Conservation (phyloP, 1,140 invertebrate genomes). For the Panonychus citri region DNA sequence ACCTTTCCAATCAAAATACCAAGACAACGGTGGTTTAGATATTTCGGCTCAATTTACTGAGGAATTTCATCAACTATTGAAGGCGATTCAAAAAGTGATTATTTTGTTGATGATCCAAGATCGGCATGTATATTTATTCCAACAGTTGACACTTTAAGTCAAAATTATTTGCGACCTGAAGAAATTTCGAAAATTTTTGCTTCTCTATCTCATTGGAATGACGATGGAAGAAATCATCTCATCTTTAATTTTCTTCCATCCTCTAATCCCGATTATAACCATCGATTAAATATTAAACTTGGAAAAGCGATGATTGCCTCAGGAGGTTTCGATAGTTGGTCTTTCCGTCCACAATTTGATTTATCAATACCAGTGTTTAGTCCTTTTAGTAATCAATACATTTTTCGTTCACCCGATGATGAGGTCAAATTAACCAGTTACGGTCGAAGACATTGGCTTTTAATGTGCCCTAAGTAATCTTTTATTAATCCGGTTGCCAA, state of each 20-base stretch:
- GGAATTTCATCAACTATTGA: constrained; percentile 51
- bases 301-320: constrained; percentile 51
- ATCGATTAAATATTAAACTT: constrained; percentile 40
- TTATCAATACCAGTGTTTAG: constrained; percentile 61
- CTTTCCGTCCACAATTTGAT: constrained; percentile 55
- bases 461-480: constrained; percentile 56
- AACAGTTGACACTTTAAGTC: constrained; percentile 59
- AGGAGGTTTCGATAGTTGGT: constrained; percentile 52
- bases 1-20: constrained; percentile 37
- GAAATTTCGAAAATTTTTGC: constrained; percentile 49
- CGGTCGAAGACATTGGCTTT: constrained; percentile 24
- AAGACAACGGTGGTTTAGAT: constrained; percentile 30
- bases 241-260: constrained; percentile 68
- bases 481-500: constrained; percentile 35
- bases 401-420: constrained; percentile 6
- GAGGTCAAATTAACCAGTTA: no score
- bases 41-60: constrained; percentile 38
- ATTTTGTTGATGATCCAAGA: constrained; percentile 55
- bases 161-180: constrained; percentile 43
- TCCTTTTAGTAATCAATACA: constrained; percentile 22
- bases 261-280: constrained; percentile 39
- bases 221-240: constrained; percentile 62
- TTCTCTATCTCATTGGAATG: constrained; percentile 49
- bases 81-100: constrained; percentile 48
- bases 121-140: constrained; percentile 72